These are phyloP conservation scores for Lordiphosa collinella DNA, from an alignment of 1,140 invertebrate species.

Conservation along the genomic window DNA sequence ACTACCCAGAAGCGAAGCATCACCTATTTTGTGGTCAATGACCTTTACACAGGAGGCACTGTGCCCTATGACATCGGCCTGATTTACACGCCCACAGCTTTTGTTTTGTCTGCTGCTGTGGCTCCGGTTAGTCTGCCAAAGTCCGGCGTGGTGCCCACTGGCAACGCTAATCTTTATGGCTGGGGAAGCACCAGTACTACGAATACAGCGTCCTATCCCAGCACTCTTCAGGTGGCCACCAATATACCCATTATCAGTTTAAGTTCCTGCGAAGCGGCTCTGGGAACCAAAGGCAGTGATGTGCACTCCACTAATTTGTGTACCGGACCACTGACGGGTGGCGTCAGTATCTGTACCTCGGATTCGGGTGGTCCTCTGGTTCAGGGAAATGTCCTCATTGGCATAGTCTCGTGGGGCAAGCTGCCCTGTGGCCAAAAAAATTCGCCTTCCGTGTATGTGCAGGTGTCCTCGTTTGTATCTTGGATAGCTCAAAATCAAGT, in stretches of 20 bases:
- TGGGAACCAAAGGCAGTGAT: constrained; percentile 69
- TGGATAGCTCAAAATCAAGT: constrained; percentile 82
- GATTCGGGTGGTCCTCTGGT: constrained; percentile 80
- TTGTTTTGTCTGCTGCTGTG: constrained; percentile 79
- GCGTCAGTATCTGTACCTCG: constrained; percentile 80
- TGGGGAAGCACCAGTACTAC: constrained; percentile 80
- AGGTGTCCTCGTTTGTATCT: constrained; percentile 83
- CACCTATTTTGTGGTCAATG: constrained; percentile 53
- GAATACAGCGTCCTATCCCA: constrained; percentile 64
- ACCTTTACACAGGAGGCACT: constrained; percentile 71
- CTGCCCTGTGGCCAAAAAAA: constrained; percentile 81
- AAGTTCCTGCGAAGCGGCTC: constrained; percentile 51
- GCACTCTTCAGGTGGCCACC: constrained; percentile 73
- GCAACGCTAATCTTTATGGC: constrained; percentile 79
- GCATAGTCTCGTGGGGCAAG: constrained; percentile 80
- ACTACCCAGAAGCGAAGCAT: constrained; percentile 65
- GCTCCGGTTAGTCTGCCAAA: constrained; percentile 76
- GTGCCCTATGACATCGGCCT: constrained; percentile 82
- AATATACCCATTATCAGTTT: constrained; percentile 64
- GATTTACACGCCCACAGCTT: constrained; percentile 80
- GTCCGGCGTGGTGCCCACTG: constrained; percentile 77
- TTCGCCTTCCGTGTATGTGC: constrained; percentile 87
- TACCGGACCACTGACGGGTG: constrained; percentile 80
- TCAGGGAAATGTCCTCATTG: constrained; percentile 66
- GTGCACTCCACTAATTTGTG: constrained; percentile 80